These are phyloP conservation scores for Calidris pygmaea DNA, from an alignment of 2,113 vertebrate species.

Conservation along the genomic window DNA sequence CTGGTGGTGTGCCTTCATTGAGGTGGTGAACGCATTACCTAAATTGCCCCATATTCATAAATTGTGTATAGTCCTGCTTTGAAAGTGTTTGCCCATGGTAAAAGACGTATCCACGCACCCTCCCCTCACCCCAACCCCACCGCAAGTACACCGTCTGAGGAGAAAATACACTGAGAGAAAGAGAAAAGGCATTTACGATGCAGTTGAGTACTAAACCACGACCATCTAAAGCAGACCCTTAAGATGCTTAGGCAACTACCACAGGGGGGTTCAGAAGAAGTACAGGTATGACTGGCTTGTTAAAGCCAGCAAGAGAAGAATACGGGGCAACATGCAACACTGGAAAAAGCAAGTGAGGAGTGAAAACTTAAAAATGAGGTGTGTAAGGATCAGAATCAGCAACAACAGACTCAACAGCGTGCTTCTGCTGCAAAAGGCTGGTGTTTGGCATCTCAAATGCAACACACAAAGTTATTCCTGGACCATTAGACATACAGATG, in stretches of 20 bases:
- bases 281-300: not conserved
- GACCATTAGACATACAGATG: not conserved
- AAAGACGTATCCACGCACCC: not conserved
- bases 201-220: not conserved
- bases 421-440: not conserved
- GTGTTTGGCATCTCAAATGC: not conserved
- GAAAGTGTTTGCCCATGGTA: not conserved
- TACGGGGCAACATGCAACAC: accelerated
- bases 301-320: not conserved
- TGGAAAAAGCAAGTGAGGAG: not conserved
- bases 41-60: not conserved
- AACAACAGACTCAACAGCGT: not conserved
- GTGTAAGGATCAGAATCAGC: not conserved
- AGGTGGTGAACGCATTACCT: not conserved
- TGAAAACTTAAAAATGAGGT: not conserved
- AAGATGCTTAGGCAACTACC: not conserved
- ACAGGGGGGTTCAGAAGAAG: not conserved
- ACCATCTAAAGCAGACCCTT: not conserved
- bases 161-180: not conserved
- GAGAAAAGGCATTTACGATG: not conserved
- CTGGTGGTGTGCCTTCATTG: accelerated
- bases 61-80: not conserved
- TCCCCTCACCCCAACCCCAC: not conserved
- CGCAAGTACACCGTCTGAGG: not conserved
- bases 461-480: not conserved